Conservation (phyloP, 2,888 invertebrate genomes). For the Cyrtodaria siliqua region DNA sequence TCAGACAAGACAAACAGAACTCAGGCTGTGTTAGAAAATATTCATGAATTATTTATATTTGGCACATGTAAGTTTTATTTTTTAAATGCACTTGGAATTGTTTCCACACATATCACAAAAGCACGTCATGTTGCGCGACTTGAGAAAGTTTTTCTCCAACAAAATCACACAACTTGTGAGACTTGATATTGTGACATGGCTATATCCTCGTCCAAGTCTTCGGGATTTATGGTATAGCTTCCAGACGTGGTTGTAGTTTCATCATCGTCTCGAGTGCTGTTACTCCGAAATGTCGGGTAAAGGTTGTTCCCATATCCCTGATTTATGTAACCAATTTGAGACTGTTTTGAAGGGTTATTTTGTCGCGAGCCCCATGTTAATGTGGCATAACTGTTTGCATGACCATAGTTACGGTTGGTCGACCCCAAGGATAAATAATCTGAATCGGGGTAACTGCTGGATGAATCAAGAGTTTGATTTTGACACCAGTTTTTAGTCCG, state of each 20-base stretch:
- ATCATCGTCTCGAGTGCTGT: conserved; percentile 61
- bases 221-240: conserved; percentile 74
- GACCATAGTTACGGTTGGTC: conserved; percentile 43
- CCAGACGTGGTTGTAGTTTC: conserved; percentile 80
- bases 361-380: conserved; percentile 29
- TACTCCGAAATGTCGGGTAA: conserved; percentile 41
- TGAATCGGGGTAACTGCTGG: conserved; percentile 55
- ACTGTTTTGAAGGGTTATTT: conserved; percentile 35
- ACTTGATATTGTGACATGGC: conserved; percentile 37
- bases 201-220: conserved; percentile 67
- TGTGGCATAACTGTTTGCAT: conserved; percentile 29
- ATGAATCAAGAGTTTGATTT: conserved; percentile 32
- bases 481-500: conserved; percentile 51
- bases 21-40: background rate
- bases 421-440: conserved; percentile 50
- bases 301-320: conserved; percentile 35
- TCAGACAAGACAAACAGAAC: conserved; percentile 17
- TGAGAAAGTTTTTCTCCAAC: background rate
- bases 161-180: conserved; percentile 22
- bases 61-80: conserved; percentile 11
- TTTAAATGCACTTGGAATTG: conserved; percentile 21
- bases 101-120: too few species aligned
- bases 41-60: conserved; percentile 4
- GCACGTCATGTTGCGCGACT: too few species aligned
- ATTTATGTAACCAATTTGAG: conserved; percentile 42